These are phyloP conservation scores for Palythoa caribaeorum DNA, from an alignment of 92 coral and sea anemone species.

Conservation along the genomic window DNA sequence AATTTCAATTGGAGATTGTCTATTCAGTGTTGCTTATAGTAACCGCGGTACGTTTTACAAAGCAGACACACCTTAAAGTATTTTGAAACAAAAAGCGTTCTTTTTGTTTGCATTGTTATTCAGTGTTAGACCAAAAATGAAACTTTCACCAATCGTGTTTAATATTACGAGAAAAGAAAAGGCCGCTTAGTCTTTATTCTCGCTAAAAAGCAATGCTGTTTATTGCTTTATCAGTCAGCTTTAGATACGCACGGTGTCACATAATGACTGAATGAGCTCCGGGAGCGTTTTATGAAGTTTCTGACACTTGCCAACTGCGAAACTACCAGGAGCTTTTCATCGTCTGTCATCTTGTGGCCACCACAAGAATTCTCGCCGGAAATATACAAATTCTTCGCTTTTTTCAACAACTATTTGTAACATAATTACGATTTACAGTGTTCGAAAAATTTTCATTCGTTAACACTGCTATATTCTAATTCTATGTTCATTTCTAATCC, in stretches of 20 bases:
- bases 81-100: background rate
- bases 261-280: background rate
- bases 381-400: background rate
- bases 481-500: too few relatives aligned
- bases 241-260: background rate
- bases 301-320: conserved; percentile 27
- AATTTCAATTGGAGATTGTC: background rate
- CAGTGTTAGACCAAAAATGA: background rate
- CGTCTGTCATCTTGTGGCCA: background rate
- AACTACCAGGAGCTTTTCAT: conserved; percentile 7
- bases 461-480: too few relatives aligned
- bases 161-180: background rate
- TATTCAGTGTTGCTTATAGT: conserved; percentile 13
- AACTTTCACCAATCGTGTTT: background rate
- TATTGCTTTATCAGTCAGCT: conserved; percentile 3
- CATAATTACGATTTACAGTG: background rate
- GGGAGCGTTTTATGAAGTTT: background rate
- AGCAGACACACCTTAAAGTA: conserved; percentile 32
- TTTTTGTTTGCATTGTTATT: background rate
- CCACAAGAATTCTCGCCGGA: conserved; percentile 9
- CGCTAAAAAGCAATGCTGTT: background rate
- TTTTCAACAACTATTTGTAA: background rate
- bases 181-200: background rate
- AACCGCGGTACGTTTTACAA: conserved; percentile 5
- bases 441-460: too few relatives aligned